These are phyloP conservation scores for Caenorhabditis drosophilae DNA, from an alignment of 2,888 invertebrate genomes.

Conservation along the genomic window DNA sequence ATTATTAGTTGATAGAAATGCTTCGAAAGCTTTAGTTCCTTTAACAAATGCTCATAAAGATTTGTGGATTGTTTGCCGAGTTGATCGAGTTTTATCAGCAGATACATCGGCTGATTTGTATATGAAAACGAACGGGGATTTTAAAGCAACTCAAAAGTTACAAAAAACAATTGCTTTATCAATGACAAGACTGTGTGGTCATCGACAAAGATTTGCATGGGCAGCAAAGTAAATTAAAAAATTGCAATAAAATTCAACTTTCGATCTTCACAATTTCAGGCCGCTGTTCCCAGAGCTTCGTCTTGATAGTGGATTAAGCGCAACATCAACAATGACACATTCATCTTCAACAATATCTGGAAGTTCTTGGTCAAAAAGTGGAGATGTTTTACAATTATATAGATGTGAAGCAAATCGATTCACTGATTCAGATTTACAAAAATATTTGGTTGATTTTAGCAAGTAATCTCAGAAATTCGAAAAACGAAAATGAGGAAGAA, in stretches of 20 bases:
- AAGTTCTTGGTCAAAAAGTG: constrained; percentile 22
- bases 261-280: constrained; percentile 8
- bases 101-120: constrained; percentile 51
- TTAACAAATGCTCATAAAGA: constrained; percentile 17
- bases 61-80: constrained; percentile 55
- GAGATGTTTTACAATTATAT: constrained; percentile 50
- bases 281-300: constrained; percentile 40
- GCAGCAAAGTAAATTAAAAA: constrained; percentile 51
- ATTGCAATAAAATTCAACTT: not conserved
- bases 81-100: constrained; percentile 62
- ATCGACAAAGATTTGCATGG: constrained; percentile 64
- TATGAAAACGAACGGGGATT: constrained; percentile 54
- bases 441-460: constrained; percentile 52
- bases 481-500: not conserved
- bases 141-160: constrained; percentile 56
- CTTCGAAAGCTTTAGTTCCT: constrained; percentile 28
- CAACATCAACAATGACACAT: constrained; percentile 3
- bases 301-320: constrained; percentile 5
- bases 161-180: constrained; percentile 58
- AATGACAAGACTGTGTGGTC: constrained; percentile 48
- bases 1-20: constrained; percentile 24
- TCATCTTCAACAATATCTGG: constrained; percentile 9
- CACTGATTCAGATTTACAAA: constrained; percentile 60
- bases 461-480: constrained; percentile 15
- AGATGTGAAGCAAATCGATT: constrained; percentile 57